Evolutionary conservation across 2,797 vertebrate species (phyloP).

Genomic region (Platalea minor): DNA sequence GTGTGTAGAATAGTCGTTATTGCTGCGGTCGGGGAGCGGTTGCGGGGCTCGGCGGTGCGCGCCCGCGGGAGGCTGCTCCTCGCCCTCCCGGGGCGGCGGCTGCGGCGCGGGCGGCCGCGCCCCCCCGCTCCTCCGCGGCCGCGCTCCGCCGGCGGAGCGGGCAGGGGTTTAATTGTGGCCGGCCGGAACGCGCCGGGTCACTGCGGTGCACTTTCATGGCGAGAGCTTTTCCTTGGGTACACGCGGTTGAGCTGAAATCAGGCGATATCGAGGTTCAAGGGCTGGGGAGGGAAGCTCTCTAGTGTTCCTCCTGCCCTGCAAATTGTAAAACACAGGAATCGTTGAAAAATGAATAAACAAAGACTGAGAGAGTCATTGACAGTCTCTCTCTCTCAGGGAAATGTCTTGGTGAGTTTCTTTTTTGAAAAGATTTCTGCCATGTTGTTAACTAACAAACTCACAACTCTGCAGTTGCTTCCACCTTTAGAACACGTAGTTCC

Average conservation of each 20-base stretch:
- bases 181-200: background rate
- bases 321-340: background rate
- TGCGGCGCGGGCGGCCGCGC: background rate
- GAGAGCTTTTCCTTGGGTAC: background rate
- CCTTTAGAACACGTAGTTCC: background rate
- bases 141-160: background rate
- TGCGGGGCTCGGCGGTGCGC: background rate
- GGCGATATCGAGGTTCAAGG: background rate
- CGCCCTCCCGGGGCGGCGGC: background rate
- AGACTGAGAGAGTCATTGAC: background rate
- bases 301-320: background rate
- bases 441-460: background rate
- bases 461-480: background rate
- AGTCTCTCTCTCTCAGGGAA: background rate
- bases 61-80: background rate
- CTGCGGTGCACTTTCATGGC: background rate
- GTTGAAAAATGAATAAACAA: background rate
- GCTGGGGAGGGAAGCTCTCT: background rate
- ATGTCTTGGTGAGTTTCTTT: background rate
- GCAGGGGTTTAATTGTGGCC: background rate
- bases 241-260: background rate
- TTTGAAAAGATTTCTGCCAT: background rate
- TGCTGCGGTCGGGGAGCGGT: background rate
- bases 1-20: accelerated
- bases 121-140: background rate